Evolutionary conservation across 2,797 vertebrate species (phyloP), one percentile per base, ranked within the genome.

Genomic region (Trematocara caparti): DNA sequence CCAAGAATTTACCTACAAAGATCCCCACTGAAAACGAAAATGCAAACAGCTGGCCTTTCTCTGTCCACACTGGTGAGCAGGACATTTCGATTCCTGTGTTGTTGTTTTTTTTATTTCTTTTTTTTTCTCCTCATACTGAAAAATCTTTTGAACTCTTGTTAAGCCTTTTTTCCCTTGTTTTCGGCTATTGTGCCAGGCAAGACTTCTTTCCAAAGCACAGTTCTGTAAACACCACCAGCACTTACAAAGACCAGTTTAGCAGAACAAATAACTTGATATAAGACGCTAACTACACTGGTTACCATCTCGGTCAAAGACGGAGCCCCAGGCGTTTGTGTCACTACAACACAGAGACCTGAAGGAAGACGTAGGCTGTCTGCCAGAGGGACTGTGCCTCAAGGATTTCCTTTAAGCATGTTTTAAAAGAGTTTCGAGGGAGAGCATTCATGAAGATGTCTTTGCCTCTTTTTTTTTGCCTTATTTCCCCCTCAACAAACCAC

Each of bases 61-160:
- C 88, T 5, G 90, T 97, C 71, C 95, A 95, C 71, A 95, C 93
- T 13, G 96, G 96, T 96, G 89, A 95, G 94, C 79, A 69, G 40
- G 36, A 38, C 21, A 15, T 47, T 59, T 62, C 21, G 45, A 77
- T 34, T 47, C 62, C 38, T 53, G 19, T 78, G 38, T 36, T 8
- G 32, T 17, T 57, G 6, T 6, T 45, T 73, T 24, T 73, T 64
- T 75, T 62, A n/a, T 9, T 30, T 72, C 50, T 27, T 7, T 3
- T 4, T 59, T 34, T 1, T 48, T 6, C 32, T 19, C 2, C 17
- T 62, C 32, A 19, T 62, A 66, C 51, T 66, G 38, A 83, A 51
- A 69, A 49, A 14, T 9, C 4, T 32, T 74, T 73, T 78, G 15
- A 75, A 49, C 72, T 76, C 15, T 27, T 32, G 13, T 64, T 13